Percentiles rank a stretch among this genome's conserved stretches.
phyloP scores from a whole-genome alignment of 2,888 invertebrate genomes.

The Eristalinus aeneus region DNA sequence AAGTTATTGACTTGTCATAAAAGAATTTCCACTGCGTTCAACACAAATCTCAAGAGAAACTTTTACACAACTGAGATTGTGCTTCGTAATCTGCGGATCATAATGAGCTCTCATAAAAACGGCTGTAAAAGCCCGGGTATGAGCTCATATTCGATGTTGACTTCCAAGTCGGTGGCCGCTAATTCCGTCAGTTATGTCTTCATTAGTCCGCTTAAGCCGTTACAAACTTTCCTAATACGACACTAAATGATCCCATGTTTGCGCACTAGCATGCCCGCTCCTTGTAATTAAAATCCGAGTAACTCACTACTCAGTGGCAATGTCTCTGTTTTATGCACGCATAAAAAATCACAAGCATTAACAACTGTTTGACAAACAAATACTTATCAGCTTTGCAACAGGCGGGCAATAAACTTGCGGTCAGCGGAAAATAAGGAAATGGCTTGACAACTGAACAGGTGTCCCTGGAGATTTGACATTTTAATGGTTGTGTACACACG shows the following conservation, averaged over 20 bases:
- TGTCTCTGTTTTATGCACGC: not conserved
- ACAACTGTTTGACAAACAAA: not conserved
- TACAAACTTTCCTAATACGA: not conserved
- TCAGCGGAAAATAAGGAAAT: not conserved
- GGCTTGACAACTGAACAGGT: not conserved
- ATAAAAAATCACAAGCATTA: not conserved
- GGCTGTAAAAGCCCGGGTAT: not conserved
- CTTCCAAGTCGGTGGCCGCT: not conserved
- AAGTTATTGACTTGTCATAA: not conserved
- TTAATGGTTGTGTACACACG: too few species aligned
- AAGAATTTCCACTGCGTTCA: not conserved
- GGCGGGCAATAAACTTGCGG: not conserved
- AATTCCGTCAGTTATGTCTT: not conserved
- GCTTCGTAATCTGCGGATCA: not conserved
- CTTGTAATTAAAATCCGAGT: not conserved
- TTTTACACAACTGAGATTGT: not conserved
- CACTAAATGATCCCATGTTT: not conserved
- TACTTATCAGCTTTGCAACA: not conserved
- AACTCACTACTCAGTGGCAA: not conserved
- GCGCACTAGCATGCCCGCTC: not conserved
- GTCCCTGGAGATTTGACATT: too few species aligned
- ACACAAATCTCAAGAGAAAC: not conserved
- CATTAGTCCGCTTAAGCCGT: not conserved
- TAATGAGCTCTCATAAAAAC: not conserved
- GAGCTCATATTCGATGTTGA: not conserved